Evolutionary conservation across 2,888 invertebrate genomes (phyloP).

Genomic region (Macropis europaea): DNA sequence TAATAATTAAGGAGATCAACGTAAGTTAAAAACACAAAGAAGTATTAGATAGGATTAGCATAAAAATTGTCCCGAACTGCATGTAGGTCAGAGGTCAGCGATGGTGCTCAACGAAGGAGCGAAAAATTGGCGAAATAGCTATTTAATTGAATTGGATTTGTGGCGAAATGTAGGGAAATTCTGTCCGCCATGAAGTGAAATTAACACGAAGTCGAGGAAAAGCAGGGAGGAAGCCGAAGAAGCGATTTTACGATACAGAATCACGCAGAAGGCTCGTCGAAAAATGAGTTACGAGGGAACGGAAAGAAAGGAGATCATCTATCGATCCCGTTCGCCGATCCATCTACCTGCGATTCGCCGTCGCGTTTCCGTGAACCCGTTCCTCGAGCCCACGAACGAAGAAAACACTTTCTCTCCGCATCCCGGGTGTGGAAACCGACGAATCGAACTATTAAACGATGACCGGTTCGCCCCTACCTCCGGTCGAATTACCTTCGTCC

Average conservation of each 20-base stretch:
- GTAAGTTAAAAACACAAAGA: no score
- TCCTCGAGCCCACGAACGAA: constrained; percentile 25
- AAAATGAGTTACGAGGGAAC: constrained; percentile 23
- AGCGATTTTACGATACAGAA: no score
- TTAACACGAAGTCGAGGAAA: background rate
- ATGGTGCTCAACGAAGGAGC: no score
- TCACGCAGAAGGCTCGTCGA: background rate
- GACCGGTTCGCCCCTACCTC: constrained; percentile 31
- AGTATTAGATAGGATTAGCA: no score
- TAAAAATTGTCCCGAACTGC: no score
- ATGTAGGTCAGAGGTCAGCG: no score
- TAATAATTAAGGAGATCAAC: no score
- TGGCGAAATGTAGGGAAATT: background rate
- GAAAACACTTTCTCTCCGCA: constrained; percentile 52
- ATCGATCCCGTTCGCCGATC: constrained; percentile 53
- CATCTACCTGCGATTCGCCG: constrained; percentile 32
- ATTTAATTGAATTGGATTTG: no score
- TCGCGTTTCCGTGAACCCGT: constrained; percentile 50
- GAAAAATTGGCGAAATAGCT: no score
- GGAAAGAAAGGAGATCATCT: constrained; percentile 54
- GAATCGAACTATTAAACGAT: constrained; percentile 54
- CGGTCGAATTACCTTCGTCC: constrained; percentile 56
- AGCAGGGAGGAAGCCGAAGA: background rate
- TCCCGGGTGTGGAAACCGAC: constrained; percentile 59
- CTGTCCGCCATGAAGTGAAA: background rate